Evolutionary conservation across 2,888 invertebrate species (phyloP), one percentile per base, ranked within the genome.

Genomic region (Drosophila emarginata): DNA sequence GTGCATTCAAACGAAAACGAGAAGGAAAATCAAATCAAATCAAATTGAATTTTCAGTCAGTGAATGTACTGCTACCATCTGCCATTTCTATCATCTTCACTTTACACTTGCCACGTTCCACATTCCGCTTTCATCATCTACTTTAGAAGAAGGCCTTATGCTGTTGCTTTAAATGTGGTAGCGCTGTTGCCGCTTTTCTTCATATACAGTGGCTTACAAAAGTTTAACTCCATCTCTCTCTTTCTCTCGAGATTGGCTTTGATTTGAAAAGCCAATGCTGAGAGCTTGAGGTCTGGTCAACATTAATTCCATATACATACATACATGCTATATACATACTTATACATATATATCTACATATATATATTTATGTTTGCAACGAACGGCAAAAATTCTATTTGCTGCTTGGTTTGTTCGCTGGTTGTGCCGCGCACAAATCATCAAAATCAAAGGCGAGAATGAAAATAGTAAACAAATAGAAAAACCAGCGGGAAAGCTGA

Each of bases 1-100:
- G 88, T 86, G 89, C 90, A 89, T 79, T 88, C 80, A 78, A 78
- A 82, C 78, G 89, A 87, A 84, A 89, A 86, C 81, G 84, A 80
- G 79, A 89, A 89, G 80, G 89, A 85, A 89, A 89, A 89, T 89
- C 82, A 89, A 89, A 89, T 89, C 79, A 86, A 89, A 89, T 89
- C 80, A 82, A 89, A 89, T 89, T 89, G 88, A 89, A 89, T 89
- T 89, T 87, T 81, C 79, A 76, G 77, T 76, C 74, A 45, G 45
- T 45, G 45, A 45, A 45, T 45, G 45, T 45, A 52, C 61, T 64
- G 57, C 45, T 18, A 36, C 26, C 53, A 12, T 15, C 57, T 64
- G 15, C 54, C 26, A n/a, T 23, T 18, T 21, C 37, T 37, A 23
- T 12, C 52, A 11, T 32, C 21, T 58, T 36, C 32, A 9, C 9